These are phyloP conservation scores for Pipa parva DNA, from an alignment of 2,113 vertebrate genomes.

Conservation along the genomic window DNA sequence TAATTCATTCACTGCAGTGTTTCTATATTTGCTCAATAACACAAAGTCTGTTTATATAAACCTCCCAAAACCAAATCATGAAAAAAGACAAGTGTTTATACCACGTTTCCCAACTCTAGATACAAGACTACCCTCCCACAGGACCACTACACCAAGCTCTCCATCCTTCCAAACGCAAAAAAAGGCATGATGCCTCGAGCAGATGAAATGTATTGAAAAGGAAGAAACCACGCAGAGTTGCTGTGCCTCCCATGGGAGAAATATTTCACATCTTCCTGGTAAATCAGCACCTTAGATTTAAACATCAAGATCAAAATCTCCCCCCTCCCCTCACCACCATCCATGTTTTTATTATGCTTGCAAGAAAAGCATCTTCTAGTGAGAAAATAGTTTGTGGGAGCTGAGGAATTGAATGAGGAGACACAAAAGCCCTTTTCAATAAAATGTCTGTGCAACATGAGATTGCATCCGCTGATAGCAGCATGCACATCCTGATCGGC, in stretches of 20 bases:
- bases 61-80: background rate
- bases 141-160: background rate
- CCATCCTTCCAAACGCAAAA: background rate
- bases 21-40: background rate
- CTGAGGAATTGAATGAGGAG: slow-evolving; percentile 25
- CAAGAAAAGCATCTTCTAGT: slow-evolving; percentile 1
- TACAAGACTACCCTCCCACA: background rate
- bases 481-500: slow-evolving; percentile 38
- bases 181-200: background rate
- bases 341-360: slow-evolving; percentile 27
- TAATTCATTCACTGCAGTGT: background rate
- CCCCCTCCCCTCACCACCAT: too few species aligned
- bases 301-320: slow-evolving; percentile 33
- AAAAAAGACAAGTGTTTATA: background rate
- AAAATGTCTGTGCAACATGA: slow-evolving; percentile 40
- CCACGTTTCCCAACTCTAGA: background rate
- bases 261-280: slow-evolving; percentile 26
- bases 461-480: slow-evolving; percentile 38
- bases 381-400: slow-evolving; percentile 16
- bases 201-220: slow-evolving; percentile 35
- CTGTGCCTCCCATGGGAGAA: slow-evolving; percentile 31
- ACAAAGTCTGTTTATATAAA: background rate
- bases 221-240: background rate
- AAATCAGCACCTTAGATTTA: slow-evolving; percentile 41
- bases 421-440: slow-evolving; percentile 40